Evolutionary conservation across 2,797 vertebrate species (phyloP), one percentile per base, ranked within the genome.

Genomic region (Cossypha niveicapilla): DNA sequence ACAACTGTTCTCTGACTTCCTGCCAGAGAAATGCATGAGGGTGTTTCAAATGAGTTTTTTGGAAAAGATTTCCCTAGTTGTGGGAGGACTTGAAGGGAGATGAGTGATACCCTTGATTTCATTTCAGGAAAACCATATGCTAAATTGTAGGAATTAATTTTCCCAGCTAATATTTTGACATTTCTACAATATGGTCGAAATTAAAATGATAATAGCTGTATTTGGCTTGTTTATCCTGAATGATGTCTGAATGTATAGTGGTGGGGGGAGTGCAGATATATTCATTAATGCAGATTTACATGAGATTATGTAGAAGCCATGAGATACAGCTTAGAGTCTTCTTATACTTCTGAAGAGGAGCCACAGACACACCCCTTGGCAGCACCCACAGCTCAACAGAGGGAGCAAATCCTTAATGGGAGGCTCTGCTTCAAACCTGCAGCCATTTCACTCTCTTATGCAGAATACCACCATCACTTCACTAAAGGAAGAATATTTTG

Each of bases 101-200:
- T 84, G 71, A 86, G 70, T 91, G 79, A 85, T 75, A 63, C 41
- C 58, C 93, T 88, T 88, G 83, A 70, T 91, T 92, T 88, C n/a
- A 28, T 91, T 93, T 81, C 83, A 93, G 79, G 34, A 67, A 84
- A 92, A 94, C 23, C 88, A 50, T 81, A 88, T 39, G 70, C 27
- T 84, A 41, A 88, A 86, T 39, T 60, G 56, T 39, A 92, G 62
- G 74, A 76, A 93, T 84, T 91, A 62, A 81, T 94, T 90, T 94
- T 91, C 66, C 11, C 48, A 56, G 92, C 41, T 93, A 94, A 94
- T 94, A 96, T 96, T 95, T 95, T 95, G 95, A 93, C 92, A 90
- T 75, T 84, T 75, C 44, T 90, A 83, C 88, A 91, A 90, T 88
- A 92, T 81, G 83, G 86, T 76, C 62, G 73, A 84, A 81, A 88